phyloP scores from a whole-genome alignment of 1,140 invertebrate genomes.

The Laupala kohalensis region DNA sequence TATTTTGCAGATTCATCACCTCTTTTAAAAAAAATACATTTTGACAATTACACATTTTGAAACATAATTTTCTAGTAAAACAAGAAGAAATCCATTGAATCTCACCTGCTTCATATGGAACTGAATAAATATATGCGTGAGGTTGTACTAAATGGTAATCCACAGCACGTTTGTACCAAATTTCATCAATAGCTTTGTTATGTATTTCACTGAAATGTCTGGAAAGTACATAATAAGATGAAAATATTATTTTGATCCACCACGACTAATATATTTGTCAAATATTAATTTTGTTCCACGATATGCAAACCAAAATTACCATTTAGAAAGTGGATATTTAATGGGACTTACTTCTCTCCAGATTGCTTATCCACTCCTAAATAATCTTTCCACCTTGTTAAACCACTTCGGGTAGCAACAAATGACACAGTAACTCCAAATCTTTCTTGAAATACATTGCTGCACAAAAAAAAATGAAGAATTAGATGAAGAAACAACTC shows the following conservation, averaged over 20 bases:
- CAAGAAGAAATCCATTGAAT: no score
- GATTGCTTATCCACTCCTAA: constrained; percentile 22
- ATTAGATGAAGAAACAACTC: no score
- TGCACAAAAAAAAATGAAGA: constrained; percentile 28
- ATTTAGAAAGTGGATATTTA: neutral
- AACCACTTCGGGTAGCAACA: constrained; percentile 75
- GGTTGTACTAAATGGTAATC: constrained; percentile 71
- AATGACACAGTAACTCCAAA: constrained; percentile 75
- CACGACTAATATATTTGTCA: neutral
- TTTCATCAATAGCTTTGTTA: constrained; percentile 73
- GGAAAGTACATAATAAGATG: constrained; percentile 5
- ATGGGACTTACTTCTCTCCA: neutral
- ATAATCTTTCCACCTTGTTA: constrained; percentile 76
- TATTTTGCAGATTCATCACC: no score
- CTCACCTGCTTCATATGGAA: constrained; percentile 55
- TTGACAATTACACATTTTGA: no score
- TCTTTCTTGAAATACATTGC: constrained; percentile 63
- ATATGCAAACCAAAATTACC: neutral
- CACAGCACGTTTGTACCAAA: constrained; percentile 86
- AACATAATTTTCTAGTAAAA: no score
- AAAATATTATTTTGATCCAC: neutral
- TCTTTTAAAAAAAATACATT: no score
- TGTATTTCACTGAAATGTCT: constrained; percentile 42
- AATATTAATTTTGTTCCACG: neutral
- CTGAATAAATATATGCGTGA: constrained; percentile 76